phyloP scores from a whole-genome alignment of 1,140 invertebrate species.

The Charaxes varanes region DNA sequence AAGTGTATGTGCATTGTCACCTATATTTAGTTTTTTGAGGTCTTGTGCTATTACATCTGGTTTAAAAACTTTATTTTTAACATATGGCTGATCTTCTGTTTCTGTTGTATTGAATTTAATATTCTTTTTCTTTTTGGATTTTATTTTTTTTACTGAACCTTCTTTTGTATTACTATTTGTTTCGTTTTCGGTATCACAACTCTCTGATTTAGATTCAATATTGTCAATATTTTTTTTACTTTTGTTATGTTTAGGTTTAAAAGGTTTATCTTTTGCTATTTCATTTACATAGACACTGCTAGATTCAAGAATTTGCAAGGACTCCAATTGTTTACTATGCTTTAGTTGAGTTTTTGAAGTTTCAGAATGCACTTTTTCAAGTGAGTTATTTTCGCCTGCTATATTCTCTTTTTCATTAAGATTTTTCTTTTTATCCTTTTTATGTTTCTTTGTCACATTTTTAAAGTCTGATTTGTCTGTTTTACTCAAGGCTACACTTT shows the following conservation, averaged over 20 bases:
- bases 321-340: too few species aligned
- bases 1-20: constrained; percentile 52
- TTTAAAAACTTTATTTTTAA: constrained; percentile 37
- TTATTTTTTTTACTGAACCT: constrained; percentile 27
- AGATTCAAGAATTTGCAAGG: too few species aligned
- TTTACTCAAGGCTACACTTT: not conserved
- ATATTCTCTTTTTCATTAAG: constrained; percentile 32
- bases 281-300: too few species aligned
- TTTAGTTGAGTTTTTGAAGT: not conserved
- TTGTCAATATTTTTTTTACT: constrained; percentile 3
- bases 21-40: constrained; percentile 55
- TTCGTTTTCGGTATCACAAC: constrained; percentile 8
- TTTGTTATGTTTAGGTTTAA: too few species aligned
- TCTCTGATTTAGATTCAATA: constrained; percentile 2
- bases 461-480: constrained; percentile 9
- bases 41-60: constrained; percentile 44
- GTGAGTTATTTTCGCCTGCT: constrained; percentile 12
- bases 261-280: too few species aligned
- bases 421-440: constrained; percentile 25
- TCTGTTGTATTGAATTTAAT: constrained; percentile 23
- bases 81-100: constrained; percentile 24
- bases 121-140: constrained; percentile 40
- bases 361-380: constrained; percentile 1
- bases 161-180: constrained; percentile 14
- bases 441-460: constrained; percentile 26